Base-by-base conservation (phyloP, 2,797 vertebrate genomes). In the Bryconaethiops microstoma region DNA sequence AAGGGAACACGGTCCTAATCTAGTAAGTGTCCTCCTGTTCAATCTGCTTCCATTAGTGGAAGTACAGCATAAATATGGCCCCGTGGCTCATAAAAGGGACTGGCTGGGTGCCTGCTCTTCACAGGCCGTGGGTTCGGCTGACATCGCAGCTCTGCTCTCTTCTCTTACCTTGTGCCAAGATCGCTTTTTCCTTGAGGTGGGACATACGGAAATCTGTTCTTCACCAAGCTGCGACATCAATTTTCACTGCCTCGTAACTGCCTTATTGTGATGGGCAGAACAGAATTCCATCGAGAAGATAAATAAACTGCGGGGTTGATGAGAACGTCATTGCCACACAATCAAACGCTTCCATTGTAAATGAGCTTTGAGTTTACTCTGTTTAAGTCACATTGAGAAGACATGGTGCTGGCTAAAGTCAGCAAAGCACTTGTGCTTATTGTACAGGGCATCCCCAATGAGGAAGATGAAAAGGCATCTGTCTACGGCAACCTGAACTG, bases 31-130 rank as follows among this genome's bases (percentile, higher is more conserved):
- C 75, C 74, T 87, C 83, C 80, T 77, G 59, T 83, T 82, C 79
- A 86, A 86, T 87, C 77, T 80, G 78, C 82, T 88, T 87, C 85
- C 84, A 88, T 89, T 88, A 88, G 86, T 77, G 78, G 83, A 86
- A 84, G 83, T 84, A 84, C 76, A 79, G 77, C 83, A 88, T 85
- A 87, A 88, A 89, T 85, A 86, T 84, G 83, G 84, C 86, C 83
- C 82, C 76, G 70, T 82, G 77, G 82, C 82, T 81, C 82, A 68
- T 88, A 85, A 88, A 87, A 87, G 70, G 77, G 77, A 78, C 84
- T 88, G 84, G 86, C 87, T 76, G 70, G 71, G 67, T 81, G 83
- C 82, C 82, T 79, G 77, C 76, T 82, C 84, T 86, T 85, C 82
- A 82, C 82, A 82, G 80, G 68, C 82, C 48, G 68, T 60, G 45